phyloP scores from a whole-genome alignment of 2,797 vertebrate species.

The Hoplostethus mediterraneus region DNA sequence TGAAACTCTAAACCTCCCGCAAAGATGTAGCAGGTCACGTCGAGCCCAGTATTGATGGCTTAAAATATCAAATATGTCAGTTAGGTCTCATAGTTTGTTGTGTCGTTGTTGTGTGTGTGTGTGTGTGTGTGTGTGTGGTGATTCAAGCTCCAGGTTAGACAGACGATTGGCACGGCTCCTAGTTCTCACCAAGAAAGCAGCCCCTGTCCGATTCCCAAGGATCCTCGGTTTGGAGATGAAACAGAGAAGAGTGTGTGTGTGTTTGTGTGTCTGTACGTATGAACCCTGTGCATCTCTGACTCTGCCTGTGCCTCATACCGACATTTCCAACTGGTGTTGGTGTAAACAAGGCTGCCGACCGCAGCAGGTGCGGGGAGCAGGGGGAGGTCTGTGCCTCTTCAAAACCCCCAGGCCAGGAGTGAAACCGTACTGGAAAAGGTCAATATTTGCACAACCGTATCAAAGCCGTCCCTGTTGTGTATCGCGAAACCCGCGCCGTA shows the following conservation, averaged over 20 bases:
- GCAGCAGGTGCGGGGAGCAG: slow-evolving; percentile 78
- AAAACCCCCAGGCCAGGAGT: slow-evolving; percentile 38
- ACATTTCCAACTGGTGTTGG: slow-evolving; percentile 64
- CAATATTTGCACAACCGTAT: slow-evolving; percentile 78
- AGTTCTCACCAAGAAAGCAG: slow-evolving; percentile 63
- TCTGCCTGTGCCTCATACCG: slow-evolving; percentile 25
- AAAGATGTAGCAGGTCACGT: slow-evolving; percentile 45
- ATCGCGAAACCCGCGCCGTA: slow-evolving; percentile 54
- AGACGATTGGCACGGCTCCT: slow-evolving; percentile 56
- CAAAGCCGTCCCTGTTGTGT: slow-evolving; percentile 76
- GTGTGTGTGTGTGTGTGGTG: slow-evolving; percentile 34
- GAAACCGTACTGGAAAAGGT: slow-evolving; percentile 68
- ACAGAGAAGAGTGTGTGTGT: slow-evolving; percentile 63
- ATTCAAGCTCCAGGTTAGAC: slow-evolving; percentile 57
- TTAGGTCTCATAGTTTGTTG: slow-evolving; percentile 45
- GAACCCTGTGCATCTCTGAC: slow-evolving; percentile 46
- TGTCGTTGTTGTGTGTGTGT: slow-evolving; percentile 17
- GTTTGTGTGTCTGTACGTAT: slow-evolving; percentile 19
- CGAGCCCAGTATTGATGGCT: slow-evolving; percentile 64
- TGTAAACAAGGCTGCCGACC: slow-evolving; percentile 67
- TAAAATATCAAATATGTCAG: slow-evolving; percentile 63
- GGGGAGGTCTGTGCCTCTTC: slow-evolving; percentile 66
- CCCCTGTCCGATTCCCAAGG: slow-evolving; percentile 55
- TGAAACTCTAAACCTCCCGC: slow-evolving; percentile 60
- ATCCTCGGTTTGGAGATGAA: slow-evolving; percentile 64